Evolutionary conservation across 2,797 vertebrate species (phyloP).

Genomic region (Centroberyx gerrardi): DNA sequence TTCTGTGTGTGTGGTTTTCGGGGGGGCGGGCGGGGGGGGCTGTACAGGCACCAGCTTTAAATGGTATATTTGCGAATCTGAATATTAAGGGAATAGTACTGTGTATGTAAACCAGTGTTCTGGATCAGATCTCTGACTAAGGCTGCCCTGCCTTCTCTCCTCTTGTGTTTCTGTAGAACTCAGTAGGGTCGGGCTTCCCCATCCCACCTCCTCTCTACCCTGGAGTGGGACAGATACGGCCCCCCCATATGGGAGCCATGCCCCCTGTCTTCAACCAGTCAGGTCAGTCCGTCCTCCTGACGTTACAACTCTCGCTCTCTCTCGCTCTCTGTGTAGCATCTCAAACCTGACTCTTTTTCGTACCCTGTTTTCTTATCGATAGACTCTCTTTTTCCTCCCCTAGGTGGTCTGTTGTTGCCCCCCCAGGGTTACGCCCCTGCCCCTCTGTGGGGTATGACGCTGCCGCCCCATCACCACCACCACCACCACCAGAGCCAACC

Average conservation of each 20-base stretch:
- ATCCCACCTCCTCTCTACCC: slow-evolving; percentile 89
- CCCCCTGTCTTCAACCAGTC: slow-evolving; percentile 89
- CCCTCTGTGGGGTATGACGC: slow-evolving; percentile 88
- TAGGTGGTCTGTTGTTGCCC: slow-evolving; percentile 87
- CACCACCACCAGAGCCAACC: slow-evolving; percentile 84
- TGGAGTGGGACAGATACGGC: slow-evolving; percentile 87
- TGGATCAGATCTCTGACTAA: background rate
- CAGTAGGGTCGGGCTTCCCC: slow-evolving; percentile 90
- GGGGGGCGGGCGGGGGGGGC: too few species aligned
- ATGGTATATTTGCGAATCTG: background rate
- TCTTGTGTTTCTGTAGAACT: slow-evolving; percentile 81
- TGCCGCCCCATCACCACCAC: slow-evolving; percentile 69
- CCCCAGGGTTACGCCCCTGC: slow-evolving; percentile 86
- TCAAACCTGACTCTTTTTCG: too few species aligned
- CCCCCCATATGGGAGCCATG: slow-evolving; percentile 86
- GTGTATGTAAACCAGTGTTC: too few species aligned
- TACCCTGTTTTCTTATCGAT: background rate
- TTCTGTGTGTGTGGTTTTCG: slow-evolving; percentile 9
- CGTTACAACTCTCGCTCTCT: too few species aligned
- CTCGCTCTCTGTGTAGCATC: background rate
- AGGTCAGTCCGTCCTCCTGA: slow-evolving; percentile 77
- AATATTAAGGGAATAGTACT: too few species aligned
- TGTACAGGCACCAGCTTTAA: too few species aligned
- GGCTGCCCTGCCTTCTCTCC: background rate
- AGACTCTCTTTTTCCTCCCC: background rate